A percentile compares a stretch with the other conserved stretches of the same genome.
These are phyloP conservation scores for Guaruba guarouba DNA, from an alignment of 2,113 vertebrate genomes.

Conservation along the genomic window DNA sequence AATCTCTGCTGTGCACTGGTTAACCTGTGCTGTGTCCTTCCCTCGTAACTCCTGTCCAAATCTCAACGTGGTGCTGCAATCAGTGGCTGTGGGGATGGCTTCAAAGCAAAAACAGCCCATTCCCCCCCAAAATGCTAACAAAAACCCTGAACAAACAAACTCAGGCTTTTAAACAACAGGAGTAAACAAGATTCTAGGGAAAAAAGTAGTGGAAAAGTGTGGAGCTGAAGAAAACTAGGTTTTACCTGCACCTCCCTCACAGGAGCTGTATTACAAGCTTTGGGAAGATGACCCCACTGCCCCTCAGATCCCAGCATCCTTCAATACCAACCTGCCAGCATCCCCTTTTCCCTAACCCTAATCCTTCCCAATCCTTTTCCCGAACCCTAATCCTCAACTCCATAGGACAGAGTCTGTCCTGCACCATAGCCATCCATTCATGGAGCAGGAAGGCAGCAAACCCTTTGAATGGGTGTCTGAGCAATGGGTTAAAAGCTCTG, in stretches of 20 bases:
- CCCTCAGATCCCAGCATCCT: neutral
- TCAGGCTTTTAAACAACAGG: neutral
- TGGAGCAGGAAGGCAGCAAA: neutral
- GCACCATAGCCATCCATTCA: no score
- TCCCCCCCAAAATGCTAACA: accelerated
- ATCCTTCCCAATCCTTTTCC: no score
- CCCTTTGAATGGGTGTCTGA: neutral
- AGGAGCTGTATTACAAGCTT: neutral
- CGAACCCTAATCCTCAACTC: neutral
- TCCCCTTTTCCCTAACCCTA: neutral
- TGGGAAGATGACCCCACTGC: neutral
- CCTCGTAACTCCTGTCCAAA: neutral
- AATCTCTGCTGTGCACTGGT: neutral
- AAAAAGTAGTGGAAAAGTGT: neutral
- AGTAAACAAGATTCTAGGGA: neutral
- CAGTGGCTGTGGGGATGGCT: neutral
- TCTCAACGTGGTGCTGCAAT: neutral
- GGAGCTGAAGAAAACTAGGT: neutral
- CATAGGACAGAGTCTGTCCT: neutral
- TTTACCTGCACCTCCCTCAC: neutral
- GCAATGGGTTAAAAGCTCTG: neutral
- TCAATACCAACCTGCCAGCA: neutral
- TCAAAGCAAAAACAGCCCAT: neutral
- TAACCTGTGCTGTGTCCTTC: neutral
- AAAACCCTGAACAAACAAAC: neutral